A percentile compares a stretch with the other conserved stretches of the same genome.
phyloP scores from a whole-genome alignment of 2,797 vertebrate genomes.

The Enteromius viviparus region DNA sequence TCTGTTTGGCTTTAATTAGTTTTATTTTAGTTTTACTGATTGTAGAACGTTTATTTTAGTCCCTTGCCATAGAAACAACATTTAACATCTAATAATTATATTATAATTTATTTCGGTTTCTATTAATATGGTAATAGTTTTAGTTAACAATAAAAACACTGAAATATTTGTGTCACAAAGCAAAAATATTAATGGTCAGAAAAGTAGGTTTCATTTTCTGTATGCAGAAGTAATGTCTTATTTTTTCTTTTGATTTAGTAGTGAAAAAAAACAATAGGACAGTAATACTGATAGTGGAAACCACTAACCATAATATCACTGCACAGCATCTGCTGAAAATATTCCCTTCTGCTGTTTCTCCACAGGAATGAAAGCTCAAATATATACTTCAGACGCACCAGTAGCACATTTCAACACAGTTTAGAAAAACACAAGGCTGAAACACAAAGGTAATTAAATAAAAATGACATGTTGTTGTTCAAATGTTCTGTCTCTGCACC shows the following conservation, averaged over 20 bases:
- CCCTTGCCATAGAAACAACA: neutral
- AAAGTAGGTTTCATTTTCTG: neutral
- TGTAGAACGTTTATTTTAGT: neutral
- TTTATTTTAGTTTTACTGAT: neutral
- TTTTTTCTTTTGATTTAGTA: neutral
- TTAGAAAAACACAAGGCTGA: neutral
- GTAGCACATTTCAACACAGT: neutral
- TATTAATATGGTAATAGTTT: neutral
- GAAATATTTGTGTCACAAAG: neutral
- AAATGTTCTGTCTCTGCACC: neutral
- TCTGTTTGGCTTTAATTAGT: neutral
- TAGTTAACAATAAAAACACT: neutral
- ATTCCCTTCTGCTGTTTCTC: neutral
- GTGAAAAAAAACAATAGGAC: neutral
- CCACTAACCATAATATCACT: neutral
- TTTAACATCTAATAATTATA: neutral
- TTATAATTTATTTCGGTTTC: neutral
- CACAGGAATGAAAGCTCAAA: neutral
- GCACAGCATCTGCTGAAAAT: neutral
- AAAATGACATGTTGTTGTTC: neutral
- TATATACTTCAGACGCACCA: neutral
- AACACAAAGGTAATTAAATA: neutral
- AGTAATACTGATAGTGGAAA: neutral
- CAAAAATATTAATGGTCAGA: neutral
- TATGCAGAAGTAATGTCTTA: neutral